phyloP scores from a whole-genome alignment of 2,797 vertebrate genomes.

The Parauchenoglanis ngamensis region DNA sequence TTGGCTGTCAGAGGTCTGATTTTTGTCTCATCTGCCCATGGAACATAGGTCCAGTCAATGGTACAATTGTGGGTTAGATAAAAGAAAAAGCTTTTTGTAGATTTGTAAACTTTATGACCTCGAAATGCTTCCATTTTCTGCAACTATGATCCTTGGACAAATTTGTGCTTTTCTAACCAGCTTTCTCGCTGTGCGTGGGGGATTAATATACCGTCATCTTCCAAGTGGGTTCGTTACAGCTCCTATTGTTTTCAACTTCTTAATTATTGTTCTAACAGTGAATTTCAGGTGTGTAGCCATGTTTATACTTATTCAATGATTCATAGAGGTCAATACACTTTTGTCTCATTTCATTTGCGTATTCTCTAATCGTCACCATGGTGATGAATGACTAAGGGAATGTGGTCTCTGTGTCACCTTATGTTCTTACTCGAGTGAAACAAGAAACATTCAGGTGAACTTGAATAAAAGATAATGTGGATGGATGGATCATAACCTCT shows the following conservation, averaged over 20 bases:
- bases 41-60: not conserved
- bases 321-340: not conserved
- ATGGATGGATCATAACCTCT: not conserved
- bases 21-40: not conserved
- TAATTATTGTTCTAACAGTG: constrained; percentile 6
- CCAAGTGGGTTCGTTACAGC: not conserved
- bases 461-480: not conserved
- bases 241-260: not conserved
- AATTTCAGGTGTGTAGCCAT: not conserved
- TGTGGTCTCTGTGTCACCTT: not conserved
- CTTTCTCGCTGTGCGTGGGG: not conserved
- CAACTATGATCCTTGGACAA: not conserved
- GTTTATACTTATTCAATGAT: not conserved
- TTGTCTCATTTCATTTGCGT: not conserved
- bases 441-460: not conserved
- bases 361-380: not conserved
- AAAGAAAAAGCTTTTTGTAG: not conserved
- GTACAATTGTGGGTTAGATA: not conserved
- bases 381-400: not conserved
- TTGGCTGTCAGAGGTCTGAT: not conserved
- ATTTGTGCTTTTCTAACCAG: not conserved
- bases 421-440: not conserved
- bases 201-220: not conserved
- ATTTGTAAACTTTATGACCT: not conserved
- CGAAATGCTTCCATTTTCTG: too few species aligned